A percentile compares a stretch with the other conserved stretches of the same genome.
phyloP scores from a whole-genome alignment of 1,140 invertebrate species.

The Anoplophora glabripennis region DNA sequence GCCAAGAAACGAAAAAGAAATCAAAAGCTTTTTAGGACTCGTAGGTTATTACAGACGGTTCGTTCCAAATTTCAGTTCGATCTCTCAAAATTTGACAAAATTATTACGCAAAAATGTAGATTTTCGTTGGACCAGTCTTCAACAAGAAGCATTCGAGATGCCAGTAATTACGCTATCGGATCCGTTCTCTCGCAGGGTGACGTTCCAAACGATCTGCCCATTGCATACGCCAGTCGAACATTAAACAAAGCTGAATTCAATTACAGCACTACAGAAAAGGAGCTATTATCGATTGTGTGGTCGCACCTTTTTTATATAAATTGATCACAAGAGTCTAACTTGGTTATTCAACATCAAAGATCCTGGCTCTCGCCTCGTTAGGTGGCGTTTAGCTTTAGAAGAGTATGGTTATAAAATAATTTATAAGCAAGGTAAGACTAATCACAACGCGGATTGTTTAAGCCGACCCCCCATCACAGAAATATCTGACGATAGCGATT shows the following conservation, averaged over 20 bases:
- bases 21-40: slow-evolving; percentile 22
- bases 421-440: slow-evolving; percentile 46
- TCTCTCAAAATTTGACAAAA: slow-evolving; percentile 35
- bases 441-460: slow-evolving; percentile 42
- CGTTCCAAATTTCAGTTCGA: slow-evolving; percentile 32
- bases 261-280: slow-evolving; percentile 8
- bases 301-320: slow-evolving; percentile 26
- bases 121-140: slow-evolving; percentile 35
- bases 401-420: slow-evolving; percentile 51
- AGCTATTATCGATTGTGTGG: slow-evolving; percentile 36
- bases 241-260: slow-evolving; percentile 12
- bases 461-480: neutral
- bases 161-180: slow-evolving; percentile 11
- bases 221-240: slow-evolving; percentile 16
- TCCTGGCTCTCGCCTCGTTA: slow-evolving; percentile 44
- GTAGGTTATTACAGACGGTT: slow-evolving; percentile 29
- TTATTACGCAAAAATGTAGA: slow-evolving; percentile 16
- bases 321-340: slow-evolving; percentile 27
- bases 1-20: slow-evolving; percentile 35
- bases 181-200: slow-evolving; percentile 15
- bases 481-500: too few relatives aligned
- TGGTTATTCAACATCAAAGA: slow-evolving; percentile 49
- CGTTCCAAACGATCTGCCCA: neutral
- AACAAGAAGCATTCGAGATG: slow-evolving; percentile 40
- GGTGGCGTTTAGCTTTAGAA: slow-evolving; percentile 48